Percentiles rank a stretch among this genome's conserved stretches.
phyloP scores from a whole-genome alignment of 2,113 vertebrate genomes.

The Microcebus ravelobensis region DNA sequence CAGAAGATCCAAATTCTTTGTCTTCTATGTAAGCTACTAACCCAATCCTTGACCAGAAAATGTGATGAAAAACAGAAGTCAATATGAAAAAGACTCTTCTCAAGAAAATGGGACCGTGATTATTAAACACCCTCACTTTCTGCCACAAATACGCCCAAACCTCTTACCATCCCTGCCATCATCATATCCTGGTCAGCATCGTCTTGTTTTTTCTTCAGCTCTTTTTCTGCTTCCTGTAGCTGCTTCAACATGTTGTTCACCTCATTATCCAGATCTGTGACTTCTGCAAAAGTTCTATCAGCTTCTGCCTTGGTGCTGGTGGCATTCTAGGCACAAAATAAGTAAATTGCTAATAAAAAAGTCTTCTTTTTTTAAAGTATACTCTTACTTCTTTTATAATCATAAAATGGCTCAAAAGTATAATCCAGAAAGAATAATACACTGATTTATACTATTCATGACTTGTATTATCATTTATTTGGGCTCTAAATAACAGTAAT shows the following conservation, averaged over 20 bases:
- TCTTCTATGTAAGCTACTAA: slow-evolving; percentile 44
- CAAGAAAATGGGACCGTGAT: no score
- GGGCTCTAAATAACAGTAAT: neutral
- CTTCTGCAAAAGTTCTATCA: slow-evolving; percentile 91
- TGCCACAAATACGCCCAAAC: neutral
- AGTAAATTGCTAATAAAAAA: neutral
- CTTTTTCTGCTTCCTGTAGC: slow-evolving; percentile 90
- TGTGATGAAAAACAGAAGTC: neutral
- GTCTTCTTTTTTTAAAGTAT: neutral
- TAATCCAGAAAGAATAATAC: neutral
- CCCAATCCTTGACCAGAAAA: neutral
- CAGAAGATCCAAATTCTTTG: slow-evolving; percentile 35
- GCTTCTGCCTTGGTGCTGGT: slow-evolving; percentile 91
- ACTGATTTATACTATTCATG: neutral
- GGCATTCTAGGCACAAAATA: slow-evolving; percentile 87
- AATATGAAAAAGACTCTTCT: neutral
- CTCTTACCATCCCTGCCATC: slow-evolving; percentile 94
- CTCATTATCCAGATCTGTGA: slow-evolving; percentile 90
- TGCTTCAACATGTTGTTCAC: slow-evolving; percentile 92
- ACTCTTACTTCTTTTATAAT: neutral
- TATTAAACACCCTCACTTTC: neutral
- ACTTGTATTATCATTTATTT: neutral
- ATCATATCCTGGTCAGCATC: slow-evolving; percentile 95
- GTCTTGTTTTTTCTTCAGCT: slow-evolving; percentile 89
- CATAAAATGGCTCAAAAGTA: neutral